These are phyloP conservation scores for Callosobruchus maculatus DNA, from an alignment of 2,888 invertebrate species.

Conservation along the genomic window DNA sequence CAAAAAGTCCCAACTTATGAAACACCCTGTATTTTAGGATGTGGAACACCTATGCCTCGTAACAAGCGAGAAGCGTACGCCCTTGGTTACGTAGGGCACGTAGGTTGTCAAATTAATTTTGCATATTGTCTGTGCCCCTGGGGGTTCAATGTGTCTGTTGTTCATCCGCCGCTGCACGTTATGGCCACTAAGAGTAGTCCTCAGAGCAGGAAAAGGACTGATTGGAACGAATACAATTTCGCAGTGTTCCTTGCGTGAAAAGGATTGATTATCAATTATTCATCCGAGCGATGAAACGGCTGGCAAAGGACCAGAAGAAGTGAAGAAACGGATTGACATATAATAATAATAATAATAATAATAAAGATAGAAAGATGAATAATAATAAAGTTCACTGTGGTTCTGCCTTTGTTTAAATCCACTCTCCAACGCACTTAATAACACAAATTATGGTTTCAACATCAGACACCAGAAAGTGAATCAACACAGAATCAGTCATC, in stretches of 20 bases:
- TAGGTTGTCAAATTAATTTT: neutral
- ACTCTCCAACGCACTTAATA: too few species aligned
- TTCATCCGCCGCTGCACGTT: neutral
- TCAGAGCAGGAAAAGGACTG: neutral
- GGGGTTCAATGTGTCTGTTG: neutral
- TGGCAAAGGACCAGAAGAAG: neutral
- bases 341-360: too few species aligned
- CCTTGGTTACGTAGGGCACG: neutral
- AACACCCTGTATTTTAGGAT: too few species aligned
- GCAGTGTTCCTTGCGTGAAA: neutral
- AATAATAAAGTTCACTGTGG: too few species aligned
- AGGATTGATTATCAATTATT: neutral
- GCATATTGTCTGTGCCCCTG: neutral
- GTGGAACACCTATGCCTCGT: too few species aligned
- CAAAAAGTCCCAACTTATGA: too few species aligned
- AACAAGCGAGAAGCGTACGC: conserved; percentile 6
- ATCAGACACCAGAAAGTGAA: too few species aligned
- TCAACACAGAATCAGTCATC: too few species aligned
- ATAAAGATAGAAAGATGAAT: too few species aligned
- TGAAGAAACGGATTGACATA: neutral
- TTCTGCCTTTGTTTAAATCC: too few species aligned
- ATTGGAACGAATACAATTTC: neutral
- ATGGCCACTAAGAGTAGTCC: neutral
- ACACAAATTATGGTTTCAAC: too few species aligned
- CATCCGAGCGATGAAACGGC: neutral